A percentile compares a stretch with the other conserved stretches of the same genome.
These are phyloP conservation scores for Hartigia nigra DNA, from an alignment of 2,888 invertebrate species.

Conservation along the genomic window DNA sequence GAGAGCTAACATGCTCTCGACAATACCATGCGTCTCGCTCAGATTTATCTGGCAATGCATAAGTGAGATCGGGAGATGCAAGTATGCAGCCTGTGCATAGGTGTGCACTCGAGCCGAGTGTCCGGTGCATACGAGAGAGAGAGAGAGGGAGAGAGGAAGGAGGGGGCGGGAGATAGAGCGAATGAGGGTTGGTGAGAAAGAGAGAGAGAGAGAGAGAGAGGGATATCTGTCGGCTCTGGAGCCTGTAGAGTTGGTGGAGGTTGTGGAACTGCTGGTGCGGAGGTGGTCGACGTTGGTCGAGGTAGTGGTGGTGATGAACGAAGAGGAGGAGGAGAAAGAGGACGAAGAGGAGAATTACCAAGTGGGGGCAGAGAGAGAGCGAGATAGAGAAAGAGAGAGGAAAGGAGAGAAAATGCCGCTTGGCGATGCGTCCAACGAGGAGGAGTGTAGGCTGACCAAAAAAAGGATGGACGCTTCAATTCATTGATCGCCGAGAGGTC, in stretches of 20 bases:
- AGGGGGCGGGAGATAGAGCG: conserved; percentile 27
- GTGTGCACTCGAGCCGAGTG: conserved; percentile 1
- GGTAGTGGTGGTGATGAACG: conserved; percentile 22
- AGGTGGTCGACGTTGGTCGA: conserved; percentile 21
- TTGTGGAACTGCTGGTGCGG: neutral
- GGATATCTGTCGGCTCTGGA: neutral
- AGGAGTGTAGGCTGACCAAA: conserved; percentile 60
- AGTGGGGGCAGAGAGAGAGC: conserved; percentile 21
- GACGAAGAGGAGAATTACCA: conserved; percentile 30
- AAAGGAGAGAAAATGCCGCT: conserved; percentile 43
- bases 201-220: conserved; percentile 27
- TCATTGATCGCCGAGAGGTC: conserved; percentile 65
- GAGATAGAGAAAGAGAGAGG: conserved; percentile 37
- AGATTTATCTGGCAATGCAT: conserved; percentile 62
- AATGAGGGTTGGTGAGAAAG: conserved; percentile 20
- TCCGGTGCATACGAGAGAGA: conserved; percentile 23
- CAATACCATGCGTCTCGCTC: conserved; percentile 9
- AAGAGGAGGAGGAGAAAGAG: conserved; percentile 24
- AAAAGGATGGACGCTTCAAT: conserved; percentile 64
- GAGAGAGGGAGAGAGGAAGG: conserved; percentile 24
- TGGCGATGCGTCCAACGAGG: conserved; percentile 50
- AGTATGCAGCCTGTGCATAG: conserved; percentile 24
- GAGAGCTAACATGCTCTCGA: neutral
- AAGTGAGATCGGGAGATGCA: conserved; percentile 51
- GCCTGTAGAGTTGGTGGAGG: neutral